A percentile compares a stretch with the other conserved stretches of the same genome.
These are phyloP conservation scores for Periophthalmodon schlosseri DNA, from an alignment of 2,113 vertebrate species.

Conservation along the genomic window DNA sequence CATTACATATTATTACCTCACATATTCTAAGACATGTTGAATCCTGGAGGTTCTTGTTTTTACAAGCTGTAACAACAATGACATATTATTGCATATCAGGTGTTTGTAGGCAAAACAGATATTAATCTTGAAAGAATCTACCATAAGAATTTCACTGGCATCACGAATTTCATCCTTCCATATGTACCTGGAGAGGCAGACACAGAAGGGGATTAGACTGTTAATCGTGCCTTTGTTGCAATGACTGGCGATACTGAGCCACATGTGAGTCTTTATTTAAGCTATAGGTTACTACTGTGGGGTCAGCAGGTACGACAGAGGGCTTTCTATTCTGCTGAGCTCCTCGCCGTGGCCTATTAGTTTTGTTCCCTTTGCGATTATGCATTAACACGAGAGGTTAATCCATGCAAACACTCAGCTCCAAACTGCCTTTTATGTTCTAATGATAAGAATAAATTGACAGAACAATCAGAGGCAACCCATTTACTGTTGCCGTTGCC, in stretches of 20 bases:
- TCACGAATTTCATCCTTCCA: slow-evolving; percentile 90
- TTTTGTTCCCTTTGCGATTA: slow-evolving; percentile 24
- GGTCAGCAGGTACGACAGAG: slow-evolving; percentile 2
- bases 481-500: slow-evolving; percentile 30
- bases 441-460: slow-evolving; percentile 8
- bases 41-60: slow-evolving; percentile 86
- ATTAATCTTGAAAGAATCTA: slow-evolving; percentile 55
- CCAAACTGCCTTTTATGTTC: slow-evolving; percentile 11
- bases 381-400: slow-evolving; percentile 50
- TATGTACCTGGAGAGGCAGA: slow-evolving; percentile 76
- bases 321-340: slow-evolving; percentile 10
- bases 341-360: not conserved
- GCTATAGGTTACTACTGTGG: slow-evolving; percentile 7
- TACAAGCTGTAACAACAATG: slow-evolving; percentile 76
- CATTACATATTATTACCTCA: slow-evolving; percentile 75
- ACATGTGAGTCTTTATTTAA: not conserved
- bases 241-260: not conserved
- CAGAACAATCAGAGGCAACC: slow-evolving; percentile 23
- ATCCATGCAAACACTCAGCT: slow-evolving; percentile 27
- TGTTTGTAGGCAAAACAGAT: not conserved
- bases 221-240: not conserved
- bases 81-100: slow-evolving; percentile 8
- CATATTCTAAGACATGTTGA: slow-evolving; percentile 69
- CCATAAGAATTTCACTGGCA: slow-evolving; percentile 83
- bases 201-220: not conserved